phyloP scores from a whole-genome alignment of 2,888 invertebrate genomes.

The Phasia obesa region DNA sequence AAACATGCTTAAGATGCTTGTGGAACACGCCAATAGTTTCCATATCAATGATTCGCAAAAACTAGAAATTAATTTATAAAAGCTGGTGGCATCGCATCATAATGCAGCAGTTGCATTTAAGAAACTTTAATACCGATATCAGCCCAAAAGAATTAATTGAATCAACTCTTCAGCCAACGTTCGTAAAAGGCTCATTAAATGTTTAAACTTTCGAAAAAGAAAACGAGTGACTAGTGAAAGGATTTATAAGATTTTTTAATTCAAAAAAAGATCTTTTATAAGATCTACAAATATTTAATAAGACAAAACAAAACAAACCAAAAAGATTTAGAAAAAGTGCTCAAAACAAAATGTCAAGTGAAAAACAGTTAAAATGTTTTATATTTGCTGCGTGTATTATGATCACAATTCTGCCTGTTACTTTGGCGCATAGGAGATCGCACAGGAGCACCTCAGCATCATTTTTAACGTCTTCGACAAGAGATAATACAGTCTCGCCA shows the following conservation, averaged over 20 bases:
- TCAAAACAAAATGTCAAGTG: conserved; percentile 60
- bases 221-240: conserved; percentile 57
- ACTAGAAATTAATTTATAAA: conserved; percentile 79
- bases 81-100: conserved; percentile 75
- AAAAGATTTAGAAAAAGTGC: conserved; percentile 25
- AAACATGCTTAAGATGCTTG: conserved; percentile 58
- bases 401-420: conserved; percentile 45
- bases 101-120: conserved; percentile 79
- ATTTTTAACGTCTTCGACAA: conserved; percentile 55
- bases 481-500: conserved; percentile 30
- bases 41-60: conserved; percentile 76
- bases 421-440: conserved; percentile 50
- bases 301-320: background rate
- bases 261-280: conserved; percentile 59
- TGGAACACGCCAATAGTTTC: conserved; percentile 80
- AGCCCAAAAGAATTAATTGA: conserved; percentile 34
- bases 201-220: conserved; percentile 10
- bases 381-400: conserved; percentile 38
- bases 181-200: background rate
- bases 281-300: conserved; percentile 43
- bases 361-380: conserved; percentile 56
- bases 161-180: conserved; percentile 3
- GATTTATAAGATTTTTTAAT: conserved; percentile 33
- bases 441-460: conserved; percentile 54
- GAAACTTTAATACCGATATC: conserved; percentile 60